Evolutionary conservation across 2,113 vertebrate genomes (phyloP).

Genomic region (Rousettus leschenaultii): DNA sequence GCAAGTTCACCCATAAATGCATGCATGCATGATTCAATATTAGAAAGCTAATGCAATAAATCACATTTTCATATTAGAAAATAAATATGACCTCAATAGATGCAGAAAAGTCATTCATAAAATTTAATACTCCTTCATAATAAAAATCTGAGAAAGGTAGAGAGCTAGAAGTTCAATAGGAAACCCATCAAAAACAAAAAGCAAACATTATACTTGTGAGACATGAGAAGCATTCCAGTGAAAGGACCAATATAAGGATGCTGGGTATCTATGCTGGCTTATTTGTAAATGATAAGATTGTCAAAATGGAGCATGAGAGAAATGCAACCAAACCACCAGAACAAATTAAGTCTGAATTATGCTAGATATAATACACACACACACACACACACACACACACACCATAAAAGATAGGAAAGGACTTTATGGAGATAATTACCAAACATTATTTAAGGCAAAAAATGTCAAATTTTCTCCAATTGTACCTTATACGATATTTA

Average conservation of each 20-base stretch:
- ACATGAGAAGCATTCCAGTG: neutral
- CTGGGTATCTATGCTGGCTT: neutral
- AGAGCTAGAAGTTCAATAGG: neutral
- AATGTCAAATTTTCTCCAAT: neutral
- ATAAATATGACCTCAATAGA: neutral
- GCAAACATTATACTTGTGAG: neutral
- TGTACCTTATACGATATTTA: neutral
- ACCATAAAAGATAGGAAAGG: neutral
- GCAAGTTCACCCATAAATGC: neutral
- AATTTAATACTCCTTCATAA: neutral
- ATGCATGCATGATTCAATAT: neutral
- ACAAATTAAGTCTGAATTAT: conserved; percentile 17
- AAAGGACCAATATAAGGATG: neutral
- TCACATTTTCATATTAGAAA: neutral
- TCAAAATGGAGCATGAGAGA: neutral
- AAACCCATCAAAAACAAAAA: conserved; percentile 37
- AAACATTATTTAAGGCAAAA: conserved; percentile 4
- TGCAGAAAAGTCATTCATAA: neutral
- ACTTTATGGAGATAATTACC: neutral
- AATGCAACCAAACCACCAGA: conserved; percentile 15
- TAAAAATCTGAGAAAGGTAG: neutral
- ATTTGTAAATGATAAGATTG: neutral
- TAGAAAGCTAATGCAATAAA: conserved; percentile 9
- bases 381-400: too few species aligned
- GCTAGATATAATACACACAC: neutral